These are phyloP conservation scores for Drosophila lacteicornis DNA, from an alignment of 1,140 invertebrate genomes.

Conservation along the genomic window DNA sequence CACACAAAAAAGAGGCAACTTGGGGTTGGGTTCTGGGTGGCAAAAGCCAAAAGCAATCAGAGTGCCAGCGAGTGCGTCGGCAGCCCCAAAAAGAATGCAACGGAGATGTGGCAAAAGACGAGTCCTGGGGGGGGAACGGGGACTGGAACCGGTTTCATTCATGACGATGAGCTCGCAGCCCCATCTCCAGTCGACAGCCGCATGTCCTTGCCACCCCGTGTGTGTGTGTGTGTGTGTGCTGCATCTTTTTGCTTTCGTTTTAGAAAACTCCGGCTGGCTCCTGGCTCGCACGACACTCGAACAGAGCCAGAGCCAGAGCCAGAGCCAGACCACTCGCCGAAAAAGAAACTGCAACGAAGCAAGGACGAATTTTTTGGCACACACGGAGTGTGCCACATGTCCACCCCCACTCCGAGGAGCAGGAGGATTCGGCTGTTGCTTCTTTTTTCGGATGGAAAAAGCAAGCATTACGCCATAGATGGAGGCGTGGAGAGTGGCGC, in stretches of 20 bases:
- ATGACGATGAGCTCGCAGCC: constrained; percentile 64
- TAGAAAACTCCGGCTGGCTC: constrained; percentile 64
- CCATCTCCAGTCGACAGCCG: constrained; percentile 31
- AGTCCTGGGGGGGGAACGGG: constrained; percentile 1
- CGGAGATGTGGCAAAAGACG: constrained; percentile 63
- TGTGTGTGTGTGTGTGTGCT: not conserved
- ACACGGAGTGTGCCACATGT: constrained; percentile 17
- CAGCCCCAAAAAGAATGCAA: constrained; percentile 62
- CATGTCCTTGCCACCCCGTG: constrained; percentile 49
- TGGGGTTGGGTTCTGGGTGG: not conserved
- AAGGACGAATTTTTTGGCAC: constrained; percentile 84
- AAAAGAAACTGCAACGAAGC: constrained; percentile 84
- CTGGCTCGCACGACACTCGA: constrained; percentile 68
- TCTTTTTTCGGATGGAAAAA: constrained; percentile 19
- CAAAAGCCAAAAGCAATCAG: constrained; percentile 38
- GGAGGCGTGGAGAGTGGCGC: constrained; percentile 3
- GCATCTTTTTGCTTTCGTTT: constrained; percentile 82
- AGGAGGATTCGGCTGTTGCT: constrained; percentile 30
- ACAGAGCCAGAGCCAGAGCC: constrained; percentile 20
- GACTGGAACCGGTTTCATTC: constrained; percentile 49
- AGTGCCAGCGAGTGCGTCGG: constrained; percentile 10
- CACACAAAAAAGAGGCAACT: constrained; percentile 13
- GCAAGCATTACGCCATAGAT: not conserved
- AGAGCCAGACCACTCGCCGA: constrained; percentile 16
- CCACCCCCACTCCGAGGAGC: constrained; percentile 1